Conservation (phyloP, 2,113 vertebrate genomes). For the Xyliphius kryptos region DNA sequence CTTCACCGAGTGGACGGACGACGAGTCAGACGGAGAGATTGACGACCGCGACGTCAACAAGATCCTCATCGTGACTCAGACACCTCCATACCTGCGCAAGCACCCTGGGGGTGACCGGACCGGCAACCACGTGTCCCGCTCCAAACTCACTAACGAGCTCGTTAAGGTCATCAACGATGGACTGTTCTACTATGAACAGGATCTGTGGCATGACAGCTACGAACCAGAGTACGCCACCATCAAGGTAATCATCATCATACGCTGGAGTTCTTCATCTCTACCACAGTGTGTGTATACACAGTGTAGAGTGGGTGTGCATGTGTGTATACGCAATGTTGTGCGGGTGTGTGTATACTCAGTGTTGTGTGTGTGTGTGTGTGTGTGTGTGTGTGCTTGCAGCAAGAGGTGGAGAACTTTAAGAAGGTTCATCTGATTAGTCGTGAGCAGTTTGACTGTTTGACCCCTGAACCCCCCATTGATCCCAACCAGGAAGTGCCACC, state of each 20-base stretch:
- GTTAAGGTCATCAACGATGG: conserved; percentile 96
- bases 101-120: conserved; percentile 94
- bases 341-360: too few relatives aligned
- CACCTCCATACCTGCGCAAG: conserved; percentile 89
- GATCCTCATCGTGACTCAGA: conserved; percentile 97
- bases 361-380: too few relatives aligned
- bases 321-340: too few relatives aligned
- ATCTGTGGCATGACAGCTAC: conserved; percentile 92
- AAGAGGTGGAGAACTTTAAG: conserved; percentile 99
- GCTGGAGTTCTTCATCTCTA: too few relatives aligned
- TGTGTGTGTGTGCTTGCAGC: conserved; percentile 60
- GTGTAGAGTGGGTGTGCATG: too few relatives aligned
- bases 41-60: conserved; percentile 95
- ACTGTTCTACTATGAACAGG: conserved; percentile 94
- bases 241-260: too few relatives aligned
- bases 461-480: conserved; percentile 94
- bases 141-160: conserved; percentile 87
- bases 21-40: conserved; percentile 91
- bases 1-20: conserved; percentile 96
- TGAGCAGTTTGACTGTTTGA: conserved; percentile 92
- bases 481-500: conserved; percentile 97
- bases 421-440: conserved; percentile 97
- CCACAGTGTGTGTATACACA: conserved; percentile 16
- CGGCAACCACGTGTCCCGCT: conserved; percentile 85
- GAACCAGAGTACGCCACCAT: conserved; percentile 95